phyloP scores from a whole-genome alignment of 2,797 vertebrate genomes.

The Leucoraja ocellata region DNA sequence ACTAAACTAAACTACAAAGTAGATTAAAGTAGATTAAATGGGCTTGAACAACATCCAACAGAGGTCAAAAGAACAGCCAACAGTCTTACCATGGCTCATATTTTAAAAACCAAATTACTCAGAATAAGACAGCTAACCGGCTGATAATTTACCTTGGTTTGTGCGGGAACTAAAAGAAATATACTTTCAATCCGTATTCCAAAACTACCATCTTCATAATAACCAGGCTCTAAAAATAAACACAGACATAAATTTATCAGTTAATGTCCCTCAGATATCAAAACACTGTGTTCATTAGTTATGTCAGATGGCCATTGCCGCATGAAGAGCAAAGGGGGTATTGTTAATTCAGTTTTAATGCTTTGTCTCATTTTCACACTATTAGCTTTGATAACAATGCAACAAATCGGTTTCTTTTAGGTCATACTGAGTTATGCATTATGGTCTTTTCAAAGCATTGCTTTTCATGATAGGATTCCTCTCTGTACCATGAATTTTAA shows the following conservation, averaged over 20 bases:
- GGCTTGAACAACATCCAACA: not conserved
- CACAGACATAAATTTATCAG: conserved; percentile 4
- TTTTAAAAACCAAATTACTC: not conserved
- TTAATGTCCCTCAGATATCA: conserved; percentile 30
- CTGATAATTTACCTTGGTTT: conserved; percentile 72
- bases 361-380: conserved; percentile 32
- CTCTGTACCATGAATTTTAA: conserved; percentile 36
- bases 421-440: conserved; percentile 12
- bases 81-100: not conserved
- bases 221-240: conserved; percentile 79
- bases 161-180: conserved; percentile 78
- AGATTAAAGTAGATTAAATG: not conserved
- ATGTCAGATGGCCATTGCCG: conserved; percentile 17
- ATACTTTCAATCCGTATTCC: conserved; percentile 92
- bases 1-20: too few relatives aligned
- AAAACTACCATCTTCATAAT: conserved; percentile 92
- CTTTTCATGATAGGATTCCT: conserved; percentile 1
- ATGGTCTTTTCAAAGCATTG: not conserved
- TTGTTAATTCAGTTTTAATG: conserved; percentile 35
- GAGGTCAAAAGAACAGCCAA: not conserved
- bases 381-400: conserved; percentile 38
- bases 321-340: conserved; percentile 31
- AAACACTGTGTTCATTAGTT: conserved; percentile 3
- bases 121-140: not conserved
- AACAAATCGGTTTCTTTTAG: conserved; percentile 17